These are phyloP conservation scores for Pycnonotus jocosus DNA, from an alignment of 2,113 vertebrate genomes.

Conservation along the genomic window DNA sequence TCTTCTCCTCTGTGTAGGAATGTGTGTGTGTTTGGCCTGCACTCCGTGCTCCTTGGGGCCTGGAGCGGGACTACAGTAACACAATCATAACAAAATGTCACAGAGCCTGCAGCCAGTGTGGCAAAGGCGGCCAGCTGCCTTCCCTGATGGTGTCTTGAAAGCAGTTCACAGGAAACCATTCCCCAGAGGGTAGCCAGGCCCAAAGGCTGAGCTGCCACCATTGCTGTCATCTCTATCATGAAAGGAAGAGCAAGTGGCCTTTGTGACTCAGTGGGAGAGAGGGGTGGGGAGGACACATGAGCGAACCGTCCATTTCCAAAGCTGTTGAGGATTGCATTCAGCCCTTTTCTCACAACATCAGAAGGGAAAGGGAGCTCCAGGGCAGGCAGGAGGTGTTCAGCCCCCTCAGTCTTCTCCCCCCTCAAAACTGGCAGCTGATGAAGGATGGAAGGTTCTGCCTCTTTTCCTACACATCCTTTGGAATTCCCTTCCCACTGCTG, in stretches of 20 bases:
- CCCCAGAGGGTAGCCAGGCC: background rate
- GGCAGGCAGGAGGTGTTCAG: background rate
- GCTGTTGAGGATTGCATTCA: background rate
- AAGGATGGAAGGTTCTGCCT: background rate
- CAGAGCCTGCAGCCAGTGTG: background rate
- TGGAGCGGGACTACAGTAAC: background rate
- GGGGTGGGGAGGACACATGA: background rate
- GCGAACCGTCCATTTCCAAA: background rate
- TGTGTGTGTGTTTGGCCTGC: background rate
- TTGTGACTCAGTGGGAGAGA: background rate
- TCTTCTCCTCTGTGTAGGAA: background rate
- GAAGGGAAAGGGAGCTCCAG: background rate
- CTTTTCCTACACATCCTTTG: fast-evolving
- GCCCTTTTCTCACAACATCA: background rate
- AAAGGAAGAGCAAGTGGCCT: background rate
- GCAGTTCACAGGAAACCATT: conserved; percentile 5
- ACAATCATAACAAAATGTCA: background rate
- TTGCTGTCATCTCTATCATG: background rate
- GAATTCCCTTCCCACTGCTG: background rate
- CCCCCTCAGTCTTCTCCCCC: background rate
- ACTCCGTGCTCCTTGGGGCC: background rate
- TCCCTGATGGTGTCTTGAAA: background rate
- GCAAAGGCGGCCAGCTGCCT: background rate
- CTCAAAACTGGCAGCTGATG: background rate
- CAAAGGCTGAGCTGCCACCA: background rate